Evolutionary conservation across 2,113 vertebrate species (phyloP).

Genomic region (Glaucidium brasilianum): DNA sequence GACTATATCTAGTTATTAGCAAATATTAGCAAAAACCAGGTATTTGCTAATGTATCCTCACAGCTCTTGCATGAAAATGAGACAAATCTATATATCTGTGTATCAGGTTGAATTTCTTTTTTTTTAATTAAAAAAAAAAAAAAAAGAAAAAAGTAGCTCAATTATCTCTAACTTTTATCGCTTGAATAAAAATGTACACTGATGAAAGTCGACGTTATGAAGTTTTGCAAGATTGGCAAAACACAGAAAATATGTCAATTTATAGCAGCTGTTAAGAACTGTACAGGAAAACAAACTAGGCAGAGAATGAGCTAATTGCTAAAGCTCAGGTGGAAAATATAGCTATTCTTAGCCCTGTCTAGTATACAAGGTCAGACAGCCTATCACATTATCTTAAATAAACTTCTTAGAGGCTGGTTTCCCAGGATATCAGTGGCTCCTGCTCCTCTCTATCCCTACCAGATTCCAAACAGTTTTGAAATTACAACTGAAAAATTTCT

Average conservation of each 20-base stretch:
- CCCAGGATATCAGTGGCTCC: neutral
- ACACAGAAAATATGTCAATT: neutral
- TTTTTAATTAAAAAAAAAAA: slow-evolving; percentile 17
- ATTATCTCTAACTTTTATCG: neutral
- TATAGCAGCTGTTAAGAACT: neutral
- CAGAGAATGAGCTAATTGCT: neutral
- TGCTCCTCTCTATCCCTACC: neutral
- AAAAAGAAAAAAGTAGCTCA: neutral
- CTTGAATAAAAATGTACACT: slow-evolving; percentile 23
- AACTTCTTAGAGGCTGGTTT: neutral
- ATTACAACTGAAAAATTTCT: neutral
- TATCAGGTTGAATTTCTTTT: neutral
- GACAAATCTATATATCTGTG: slow-evolving; percentile 2
- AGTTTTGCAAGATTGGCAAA: slow-evolving; percentile 19
- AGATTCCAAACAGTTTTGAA: neutral
- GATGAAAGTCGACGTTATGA: neutral
- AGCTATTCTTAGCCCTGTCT: neutral
- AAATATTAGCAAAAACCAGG: too few relatives aligned
- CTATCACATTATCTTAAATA: neutral
- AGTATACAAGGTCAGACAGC: neutral
- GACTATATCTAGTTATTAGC: slow-evolving; percentile 25
- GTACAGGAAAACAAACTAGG: neutral
- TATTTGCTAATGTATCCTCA: slow-evolving; percentile 25
- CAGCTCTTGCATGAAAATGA: slow-evolving; percentile 49
- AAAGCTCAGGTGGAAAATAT: neutral